A percentile compares a stretch with the other conserved stretches of the same genome.
Conservation (phyloP, 35 echinoderm and acorn worm species). For the Stichopus chloronotus region DNA sequence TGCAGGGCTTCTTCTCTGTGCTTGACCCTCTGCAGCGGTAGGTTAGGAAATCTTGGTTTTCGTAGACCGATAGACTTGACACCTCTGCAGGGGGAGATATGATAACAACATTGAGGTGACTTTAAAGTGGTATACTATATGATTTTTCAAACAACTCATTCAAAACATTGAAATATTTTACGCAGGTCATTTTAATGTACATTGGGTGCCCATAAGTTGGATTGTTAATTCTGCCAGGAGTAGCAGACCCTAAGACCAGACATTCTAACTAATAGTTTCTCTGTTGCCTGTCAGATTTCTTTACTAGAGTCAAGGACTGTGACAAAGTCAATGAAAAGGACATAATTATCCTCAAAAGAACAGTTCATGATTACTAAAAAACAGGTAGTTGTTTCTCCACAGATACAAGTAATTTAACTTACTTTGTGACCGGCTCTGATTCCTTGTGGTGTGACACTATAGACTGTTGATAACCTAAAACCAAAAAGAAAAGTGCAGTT, state of each 20-base stretch:
- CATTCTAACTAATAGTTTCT: too few species aligned
- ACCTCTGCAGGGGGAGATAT: background rate
- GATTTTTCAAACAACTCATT: background rate
- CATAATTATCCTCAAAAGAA: too few species aligned
- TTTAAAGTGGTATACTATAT: background rate
- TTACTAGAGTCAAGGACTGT: too few species aligned
- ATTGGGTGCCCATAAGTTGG: too few species aligned
- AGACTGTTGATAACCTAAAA: slow-evolving; percentile 53
- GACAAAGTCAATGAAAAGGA: too few species aligned
- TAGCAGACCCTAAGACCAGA: too few species aligned
- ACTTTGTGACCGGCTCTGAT: slow-evolving; percentile 17
- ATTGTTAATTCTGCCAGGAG: too few species aligned
- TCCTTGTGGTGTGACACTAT: background rate
- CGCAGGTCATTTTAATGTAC: background rate
- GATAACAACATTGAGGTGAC: background rate
- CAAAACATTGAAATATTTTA: background rate
- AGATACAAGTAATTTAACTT: background rate
- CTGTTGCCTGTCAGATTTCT: too few species aligned
- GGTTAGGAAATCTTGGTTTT: slow-evolving; percentile 49
- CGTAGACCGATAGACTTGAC: slow-evolving; percentile 32
- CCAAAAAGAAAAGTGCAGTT: background rate
- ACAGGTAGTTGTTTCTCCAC: too few species aligned
- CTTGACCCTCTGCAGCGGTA: slow-evolving; percentile 88
- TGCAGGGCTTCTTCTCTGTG: slow-evolving; percentile 82
- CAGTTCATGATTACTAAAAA: too few species aligned